These are phyloP conservation scores for Mesoligia furuncula DNA, from an alignment of 2,888 invertebrate genomes.

Conservation along the genomic window DNA sequence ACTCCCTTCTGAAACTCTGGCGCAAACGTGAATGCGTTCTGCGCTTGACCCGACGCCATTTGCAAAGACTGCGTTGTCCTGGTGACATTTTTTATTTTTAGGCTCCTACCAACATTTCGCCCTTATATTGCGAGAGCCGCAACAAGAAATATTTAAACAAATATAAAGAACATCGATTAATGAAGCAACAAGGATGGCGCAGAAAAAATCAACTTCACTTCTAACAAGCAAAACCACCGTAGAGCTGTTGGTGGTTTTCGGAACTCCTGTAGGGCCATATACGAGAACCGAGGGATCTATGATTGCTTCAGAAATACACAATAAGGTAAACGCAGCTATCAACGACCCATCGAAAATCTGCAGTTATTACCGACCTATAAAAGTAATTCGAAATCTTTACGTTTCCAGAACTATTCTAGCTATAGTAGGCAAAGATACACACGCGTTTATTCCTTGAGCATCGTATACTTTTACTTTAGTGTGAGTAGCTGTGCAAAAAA, in stretches of 20 bases:
- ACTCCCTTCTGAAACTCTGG: slow-evolving; percentile 94
- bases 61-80: slow-evolving; percentile 79
- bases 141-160: not conserved
- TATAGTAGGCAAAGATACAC: no score
- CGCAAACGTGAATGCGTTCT: slow-evolving; percentile 91
- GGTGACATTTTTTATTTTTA: not conserved
- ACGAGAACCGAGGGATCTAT: not conserved
- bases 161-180: not conserved
- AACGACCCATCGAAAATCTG: no score
- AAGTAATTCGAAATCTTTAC: no score
- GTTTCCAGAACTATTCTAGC: no score
- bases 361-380: no score
- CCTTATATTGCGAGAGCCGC: not conserved
- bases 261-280: not conserved
- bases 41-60: slow-evolving; percentile 76
- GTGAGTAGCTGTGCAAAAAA: no score
- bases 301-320: not conserved
- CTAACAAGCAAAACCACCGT: not conserved
- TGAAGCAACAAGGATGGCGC: not conserved
- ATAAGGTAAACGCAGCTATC: no score
- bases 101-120: not conserved
- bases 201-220: not conserved
- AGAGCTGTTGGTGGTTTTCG: not conserved
- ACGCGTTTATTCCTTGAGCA: no score
- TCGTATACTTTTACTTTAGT: no score